Base-by-base conservation (phyloP, 2,113 vertebrate genomes). In the Mirza zaza region DNA sequence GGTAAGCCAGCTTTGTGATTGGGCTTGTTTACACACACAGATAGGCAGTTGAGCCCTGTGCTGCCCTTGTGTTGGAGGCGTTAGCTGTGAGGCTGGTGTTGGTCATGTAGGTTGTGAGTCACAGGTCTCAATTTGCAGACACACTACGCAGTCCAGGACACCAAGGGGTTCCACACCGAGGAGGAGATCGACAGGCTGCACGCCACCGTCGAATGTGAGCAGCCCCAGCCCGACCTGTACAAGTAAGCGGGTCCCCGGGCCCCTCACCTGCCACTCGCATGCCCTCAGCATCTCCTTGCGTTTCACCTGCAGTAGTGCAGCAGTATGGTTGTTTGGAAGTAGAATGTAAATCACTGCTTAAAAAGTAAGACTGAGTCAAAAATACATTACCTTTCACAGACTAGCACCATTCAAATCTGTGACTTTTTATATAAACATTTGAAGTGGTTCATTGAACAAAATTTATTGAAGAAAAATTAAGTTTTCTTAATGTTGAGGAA, bases 191-290 rank as follows among this genome's bases (percentile, higher is more conserved):
- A 99, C 85, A 98, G 98, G 14, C 98, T 99, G 6, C 99, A 99
- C 0, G 99, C 99, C 57, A 99, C 99, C 4, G 99, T 99, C 90
- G 99, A 99, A 98, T 99, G 99, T 97, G 99, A 99, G 98, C 99
- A 99, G 97, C 99, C 99, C 8, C 99, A 99, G 97, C 99, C 99
- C 2, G 99, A 99, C 98, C 99, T 99, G 91, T 99, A 99, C 99
- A 99, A 99, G 99, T 99, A 98, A 99, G 99, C 6, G 0, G 23
- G 52, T 55, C 10, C 70, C 39, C 2, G 10, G 70, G 59, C 8
- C 63, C 13, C 29, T 14, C 63, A 32, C 27, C 29, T 6, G 12
- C 63, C 63, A 65, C 63, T 14, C 14, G 18, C 21, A 1, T 6
- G 14, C 57, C 59, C 59, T 48, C 0, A 3, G 1, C 36, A 0